A percentile compares a stretch with the other conserved stretches of the same genome.
phyloP scores from a whole-genome alignment of 2,113 vertebrate genomes.

The Sylvilagus bachmani region DNA sequence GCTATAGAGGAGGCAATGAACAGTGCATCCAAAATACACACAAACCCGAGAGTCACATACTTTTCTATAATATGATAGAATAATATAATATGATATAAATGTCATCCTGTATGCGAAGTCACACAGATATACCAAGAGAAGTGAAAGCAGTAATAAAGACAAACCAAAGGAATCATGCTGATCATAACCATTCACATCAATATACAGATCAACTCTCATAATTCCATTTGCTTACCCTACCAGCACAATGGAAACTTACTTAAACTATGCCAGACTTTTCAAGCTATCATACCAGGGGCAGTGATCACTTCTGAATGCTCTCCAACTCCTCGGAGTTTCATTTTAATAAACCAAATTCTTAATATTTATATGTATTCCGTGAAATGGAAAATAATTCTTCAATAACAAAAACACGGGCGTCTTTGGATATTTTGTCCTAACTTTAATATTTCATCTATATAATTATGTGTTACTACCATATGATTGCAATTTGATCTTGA shows the following conservation, averaged over 20 bases:
- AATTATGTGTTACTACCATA: constrained; percentile 34
- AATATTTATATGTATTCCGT: constrained; percentile 52
- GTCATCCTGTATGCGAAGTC: background rate
- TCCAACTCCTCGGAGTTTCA: background rate
- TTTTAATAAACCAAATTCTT: constrained; percentile 60
- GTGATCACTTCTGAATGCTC: background rate
- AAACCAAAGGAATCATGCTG: background rate
- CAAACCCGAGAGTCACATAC: background rate
- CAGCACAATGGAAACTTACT: constrained; percentile 41
- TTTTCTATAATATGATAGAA: too few species aligned
- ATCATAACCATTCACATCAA: background rate
- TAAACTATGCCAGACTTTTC: constrained; percentile 42
- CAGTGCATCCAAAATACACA: background rate
- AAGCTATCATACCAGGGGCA: background rate
- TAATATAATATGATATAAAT: background rate
- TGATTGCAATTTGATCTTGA: constrained; percentile 56
- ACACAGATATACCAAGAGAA: background rate
- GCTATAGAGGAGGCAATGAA: background rate
- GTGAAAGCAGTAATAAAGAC: background rate
- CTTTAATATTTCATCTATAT: constrained; percentile 36
- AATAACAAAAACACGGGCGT: constrained; percentile 52
- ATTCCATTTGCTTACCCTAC: constrained; percentile 22
- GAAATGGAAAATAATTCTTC: constrained; percentile 53
- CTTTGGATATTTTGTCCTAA: constrained; percentile 31
- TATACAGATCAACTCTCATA: background rate